These are phyloP conservation scores for Ridgeia piscesae DNA, from an alignment of 1,140 invertebrate genomes.

Conservation along the genomic window DNA sequence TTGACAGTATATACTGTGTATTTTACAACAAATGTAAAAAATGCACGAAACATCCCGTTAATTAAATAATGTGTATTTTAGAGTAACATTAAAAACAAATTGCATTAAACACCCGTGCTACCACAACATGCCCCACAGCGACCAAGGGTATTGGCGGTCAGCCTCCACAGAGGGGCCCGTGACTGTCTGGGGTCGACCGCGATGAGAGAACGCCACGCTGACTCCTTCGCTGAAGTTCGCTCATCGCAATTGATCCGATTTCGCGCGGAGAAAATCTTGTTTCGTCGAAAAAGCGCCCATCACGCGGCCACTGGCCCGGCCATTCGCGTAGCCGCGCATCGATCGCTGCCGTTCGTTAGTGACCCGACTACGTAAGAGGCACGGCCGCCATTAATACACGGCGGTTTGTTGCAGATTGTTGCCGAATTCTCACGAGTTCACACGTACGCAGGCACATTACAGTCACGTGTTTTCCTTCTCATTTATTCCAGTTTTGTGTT, in stretches of 20 bases:
- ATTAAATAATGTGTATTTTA: too few relatives aligned
- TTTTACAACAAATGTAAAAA: too few relatives aligned
- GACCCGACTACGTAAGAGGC: background rate
- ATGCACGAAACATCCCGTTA: too few relatives aligned
- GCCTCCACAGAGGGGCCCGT: background rate
- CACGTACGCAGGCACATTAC: background rate
- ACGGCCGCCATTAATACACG: background rate
- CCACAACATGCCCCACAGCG: too few relatives aligned
- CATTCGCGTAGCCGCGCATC: background rate
- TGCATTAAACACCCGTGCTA: too few relatives aligned
- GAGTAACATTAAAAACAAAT: too few relatives aligned
- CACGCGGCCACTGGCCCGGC: background rate
- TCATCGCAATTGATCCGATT: conserved; percentile 1
- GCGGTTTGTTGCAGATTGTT: background rate
- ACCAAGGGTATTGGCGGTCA: too few relatives aligned
- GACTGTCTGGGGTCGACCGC: background rate
- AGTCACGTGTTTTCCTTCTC: background rate
- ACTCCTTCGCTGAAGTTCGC: background rate
- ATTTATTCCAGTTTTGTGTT: background rate
- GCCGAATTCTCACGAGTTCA: background rate
- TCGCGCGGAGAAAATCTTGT: background rate
- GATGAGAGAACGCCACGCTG: background rate
- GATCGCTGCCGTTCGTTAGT: background rate
- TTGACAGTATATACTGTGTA: too few relatives aligned
- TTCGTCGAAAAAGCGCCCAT: background rate